Evolutionary conservation across 2,888 invertebrate genomes (phyloP), one percentile per base, ranked within the genome.

Genomic region (Hyposoter dolosus): DNA sequence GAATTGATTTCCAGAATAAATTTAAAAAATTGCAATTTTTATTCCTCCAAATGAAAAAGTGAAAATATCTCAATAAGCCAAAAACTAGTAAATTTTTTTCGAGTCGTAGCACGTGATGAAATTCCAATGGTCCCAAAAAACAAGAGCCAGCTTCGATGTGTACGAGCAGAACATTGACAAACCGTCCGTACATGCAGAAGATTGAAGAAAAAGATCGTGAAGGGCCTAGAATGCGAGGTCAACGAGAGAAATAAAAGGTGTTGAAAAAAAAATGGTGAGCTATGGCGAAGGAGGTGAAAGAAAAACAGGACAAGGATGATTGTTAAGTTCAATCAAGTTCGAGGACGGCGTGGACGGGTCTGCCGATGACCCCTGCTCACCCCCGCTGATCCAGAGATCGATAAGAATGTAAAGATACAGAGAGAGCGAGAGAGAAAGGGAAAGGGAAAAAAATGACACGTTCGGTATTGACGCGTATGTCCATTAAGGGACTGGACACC

Each of bases 401-500:
- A 90, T 90, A 90, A 88, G 86, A 50, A 87, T 89, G 88, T 89
- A 43, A 17, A 47, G 19, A 32, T 23, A 78, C 40, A 53, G 56
- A 60, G 28, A 60, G 28, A 60, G 32, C 77, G 43, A 81, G 56
- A 23, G 45, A 50, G 60, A 40, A 47, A 63, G 47, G 63, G 63
- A 78, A 60, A 53, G 80, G 60, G 68, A 32, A 43, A 74, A 72
- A 71, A 78, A 72, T 81, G 71, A 83, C 74, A 78, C 47, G 77
- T 77, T 40, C 43, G 60, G 50, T 79, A 66, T 32, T 74, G 77
- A 66, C 76, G 66, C 80, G 50, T 71, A 50, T 84, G 86, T 88
- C 89, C 89, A 89, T 90, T 87, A 85, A 82, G 85, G 83, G 71
- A 72, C 82, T 83, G 85, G 88, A 90, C 89, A 88, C 89, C 90